These are phyloP conservation scores for Formicarius rufipectus DNA, from an alignment of 2,113 vertebrate species.

Conservation along the genomic window DNA sequence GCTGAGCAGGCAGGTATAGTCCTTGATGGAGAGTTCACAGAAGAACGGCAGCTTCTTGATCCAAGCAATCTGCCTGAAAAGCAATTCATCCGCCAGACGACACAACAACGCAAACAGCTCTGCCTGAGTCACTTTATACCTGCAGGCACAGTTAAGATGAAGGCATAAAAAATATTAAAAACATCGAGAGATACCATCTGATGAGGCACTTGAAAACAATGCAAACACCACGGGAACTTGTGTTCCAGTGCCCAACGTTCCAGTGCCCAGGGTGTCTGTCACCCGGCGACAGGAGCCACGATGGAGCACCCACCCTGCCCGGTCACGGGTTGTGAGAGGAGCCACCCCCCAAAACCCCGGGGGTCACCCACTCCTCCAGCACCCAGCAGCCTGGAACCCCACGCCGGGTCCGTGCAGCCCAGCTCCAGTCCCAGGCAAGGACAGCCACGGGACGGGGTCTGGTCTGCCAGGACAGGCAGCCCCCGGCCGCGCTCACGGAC, in stretches of 20 bases:
- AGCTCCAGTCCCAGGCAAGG: neutral
- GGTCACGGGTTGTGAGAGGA: fast-evolving
- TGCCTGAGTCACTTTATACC: conserved; percentile 96
- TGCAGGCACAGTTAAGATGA: conserved; percentile 44
- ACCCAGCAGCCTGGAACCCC: neutral
- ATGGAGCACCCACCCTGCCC: neutral
- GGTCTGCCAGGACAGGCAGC: too few species aligned
- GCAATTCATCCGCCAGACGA: conserved; percentile 94
- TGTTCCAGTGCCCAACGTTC: fast-evolving
- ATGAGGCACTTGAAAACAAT: neutral
- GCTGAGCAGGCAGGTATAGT: conserved; percentile 97
- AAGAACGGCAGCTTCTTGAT: conserved; percentile 99
- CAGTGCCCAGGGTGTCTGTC: neutral
- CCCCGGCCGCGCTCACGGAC: conserved; percentile 69
- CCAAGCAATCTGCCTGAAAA: conserved; percentile 98
- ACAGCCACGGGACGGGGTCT: too few species aligned
- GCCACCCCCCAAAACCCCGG: fast-evolving
- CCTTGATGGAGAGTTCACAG: conserved; percentile 96
- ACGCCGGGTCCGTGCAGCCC: fast-evolving
- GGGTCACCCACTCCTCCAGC: neutral
- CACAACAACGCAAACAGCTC: conserved; percentile 96
- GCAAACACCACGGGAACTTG: neutral
- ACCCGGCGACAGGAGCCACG: fast-evolving
- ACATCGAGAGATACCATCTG: neutral
- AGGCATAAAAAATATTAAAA: neutral